Conservation (phyloP, 1,140 invertebrate species). For the Drusus annulatus region DNA sequence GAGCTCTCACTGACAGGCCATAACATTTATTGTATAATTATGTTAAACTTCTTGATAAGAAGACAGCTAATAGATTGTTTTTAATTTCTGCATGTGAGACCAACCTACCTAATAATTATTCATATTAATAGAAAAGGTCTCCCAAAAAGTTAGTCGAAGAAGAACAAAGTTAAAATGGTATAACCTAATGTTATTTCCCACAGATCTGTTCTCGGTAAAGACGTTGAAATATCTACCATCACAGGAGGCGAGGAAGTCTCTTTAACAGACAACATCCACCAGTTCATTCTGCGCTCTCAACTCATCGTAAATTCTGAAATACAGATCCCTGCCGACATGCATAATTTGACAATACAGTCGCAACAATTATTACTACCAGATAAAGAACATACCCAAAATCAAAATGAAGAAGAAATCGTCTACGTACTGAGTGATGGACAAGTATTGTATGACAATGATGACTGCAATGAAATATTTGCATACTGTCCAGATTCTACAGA, state of each 20-base stretch:
- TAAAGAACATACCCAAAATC: not conserved
- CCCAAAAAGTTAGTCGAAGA: too few relatives aligned
- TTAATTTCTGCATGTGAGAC: too few relatives aligned
- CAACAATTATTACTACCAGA: not conserved
- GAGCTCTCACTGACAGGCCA: too few relatives aligned
- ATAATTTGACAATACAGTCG: not conserved
- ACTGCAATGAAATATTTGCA: not conserved
- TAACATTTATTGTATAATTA: too few relatives aligned
- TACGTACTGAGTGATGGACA: constrained; percentile 25
- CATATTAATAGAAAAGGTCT: too few relatives aligned
- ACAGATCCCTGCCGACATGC: not conserved
- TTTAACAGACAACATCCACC: constrained; percentile 33
- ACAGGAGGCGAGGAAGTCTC: constrained; percentile 17
- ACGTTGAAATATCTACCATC: constrained; percentile 42
- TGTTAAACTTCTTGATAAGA: too few relatives aligned
- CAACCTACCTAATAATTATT: too few relatives aligned
- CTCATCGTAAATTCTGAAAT: not conserved
- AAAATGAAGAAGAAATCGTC: constrained; percentile 17
- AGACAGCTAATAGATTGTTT: too few relatives aligned
- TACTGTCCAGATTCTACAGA: not conserved
- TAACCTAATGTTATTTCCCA: not conserved
- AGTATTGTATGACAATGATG: not conserved
- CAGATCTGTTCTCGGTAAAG: constrained; percentile 31
- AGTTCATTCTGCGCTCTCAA: constrained; percentile 27
- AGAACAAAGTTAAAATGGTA: too few relatives aligned